These are phyloP conservation scores for Lasaia peninsularis DNA, from an alignment of 1,140 invertebrate species.

Conservation along the genomic window DNA sequence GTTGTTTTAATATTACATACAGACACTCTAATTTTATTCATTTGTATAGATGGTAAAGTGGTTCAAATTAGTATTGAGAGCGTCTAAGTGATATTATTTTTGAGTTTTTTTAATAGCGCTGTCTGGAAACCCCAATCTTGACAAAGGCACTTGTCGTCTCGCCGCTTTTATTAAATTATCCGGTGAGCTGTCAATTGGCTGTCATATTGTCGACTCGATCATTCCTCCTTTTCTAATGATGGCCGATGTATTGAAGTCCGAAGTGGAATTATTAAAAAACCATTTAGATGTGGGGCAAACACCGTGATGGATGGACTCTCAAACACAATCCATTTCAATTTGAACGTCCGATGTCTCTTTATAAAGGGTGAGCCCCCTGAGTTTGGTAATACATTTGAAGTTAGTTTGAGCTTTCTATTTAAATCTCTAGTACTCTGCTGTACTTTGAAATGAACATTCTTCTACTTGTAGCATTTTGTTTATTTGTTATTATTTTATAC, in stretches of 20 bases:
- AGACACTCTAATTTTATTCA: no score
- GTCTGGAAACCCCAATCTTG: not conserved
- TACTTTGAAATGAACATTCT: slow-evolving; percentile 18
- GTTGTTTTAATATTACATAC: no score
- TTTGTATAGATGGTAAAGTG: no score
- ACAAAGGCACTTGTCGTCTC: slow-evolving; percentile 20
- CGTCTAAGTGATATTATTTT: no score
- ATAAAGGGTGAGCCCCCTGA: slow-evolving; percentile 64
- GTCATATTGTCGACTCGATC: slow-evolving; percentile 65
- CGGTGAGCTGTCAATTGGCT: slow-evolving; percentile 56
- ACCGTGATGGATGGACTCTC: slow-evolving; percentile 70
- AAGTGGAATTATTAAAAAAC: slow-evolving; percentile 74
- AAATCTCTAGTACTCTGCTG: slow-evolving; percentile 17
- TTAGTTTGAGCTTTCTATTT: slow-evolving; percentile 32
- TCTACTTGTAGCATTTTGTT: no score
- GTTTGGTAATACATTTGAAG: slow-evolving; percentile 57
- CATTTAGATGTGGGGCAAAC: slow-evolving; percentile 64
- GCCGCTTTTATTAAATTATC: slow-evolving; percentile 53
- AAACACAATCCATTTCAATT: slow-evolving; percentile 74
- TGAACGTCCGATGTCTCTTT: slow-evolving; percentile 49
- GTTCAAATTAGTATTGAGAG: no score
- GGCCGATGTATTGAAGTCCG: slow-evolving; percentile 46
- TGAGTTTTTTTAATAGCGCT: not conserved
- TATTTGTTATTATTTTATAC: no score
- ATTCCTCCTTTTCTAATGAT: slow-evolving; percentile 61